These are phyloP conservation scores for Coccyzus lansbergi DNA, from an alignment of 2,797 vertebrate genomes.

Conservation along the genomic window DNA sequence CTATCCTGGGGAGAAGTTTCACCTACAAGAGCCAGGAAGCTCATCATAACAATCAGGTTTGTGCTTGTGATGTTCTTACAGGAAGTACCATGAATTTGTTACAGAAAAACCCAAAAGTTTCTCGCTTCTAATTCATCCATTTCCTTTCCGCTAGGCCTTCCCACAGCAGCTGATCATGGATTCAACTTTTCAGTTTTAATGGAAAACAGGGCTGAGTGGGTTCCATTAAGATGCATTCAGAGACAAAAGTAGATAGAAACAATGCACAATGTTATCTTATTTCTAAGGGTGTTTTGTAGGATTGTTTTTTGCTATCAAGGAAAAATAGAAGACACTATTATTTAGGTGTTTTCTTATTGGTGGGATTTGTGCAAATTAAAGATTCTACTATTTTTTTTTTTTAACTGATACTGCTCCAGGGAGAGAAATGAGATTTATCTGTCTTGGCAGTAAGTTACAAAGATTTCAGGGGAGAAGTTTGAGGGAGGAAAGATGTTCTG, in stretches of 20 bases:
- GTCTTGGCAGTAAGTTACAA: background rate
- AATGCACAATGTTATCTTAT: background rate
- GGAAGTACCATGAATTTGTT: background rate
- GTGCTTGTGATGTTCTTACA: background rate
- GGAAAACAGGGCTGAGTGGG: background rate
- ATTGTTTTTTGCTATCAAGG: background rate
- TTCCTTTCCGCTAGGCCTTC: background rate
- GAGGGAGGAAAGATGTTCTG: background rate
- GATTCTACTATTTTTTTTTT: background rate
- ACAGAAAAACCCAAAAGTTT: background rate
- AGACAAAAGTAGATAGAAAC: background rate
- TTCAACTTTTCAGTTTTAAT: background rate
- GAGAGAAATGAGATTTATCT: background rate
- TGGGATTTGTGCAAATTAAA: background rate
- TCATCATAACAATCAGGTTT: background rate
- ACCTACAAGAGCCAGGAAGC: background rate
- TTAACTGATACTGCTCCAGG: background rate
- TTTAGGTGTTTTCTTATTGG: background rate
- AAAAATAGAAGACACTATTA: background rate
- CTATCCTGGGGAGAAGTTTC: background rate
- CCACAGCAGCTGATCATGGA: background rate
- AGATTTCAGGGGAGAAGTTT: background rate
- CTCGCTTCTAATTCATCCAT: background rate
- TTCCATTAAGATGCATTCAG: background rate
- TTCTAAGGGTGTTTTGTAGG: background rate